A percentile compares a stretch with the other conserved stretches of the same genome.
These are phyloP conservation scores for Homalodisca vitripennis DNA, from an alignment of 1,140 invertebrate genomes.

Conservation along the genomic window DNA sequence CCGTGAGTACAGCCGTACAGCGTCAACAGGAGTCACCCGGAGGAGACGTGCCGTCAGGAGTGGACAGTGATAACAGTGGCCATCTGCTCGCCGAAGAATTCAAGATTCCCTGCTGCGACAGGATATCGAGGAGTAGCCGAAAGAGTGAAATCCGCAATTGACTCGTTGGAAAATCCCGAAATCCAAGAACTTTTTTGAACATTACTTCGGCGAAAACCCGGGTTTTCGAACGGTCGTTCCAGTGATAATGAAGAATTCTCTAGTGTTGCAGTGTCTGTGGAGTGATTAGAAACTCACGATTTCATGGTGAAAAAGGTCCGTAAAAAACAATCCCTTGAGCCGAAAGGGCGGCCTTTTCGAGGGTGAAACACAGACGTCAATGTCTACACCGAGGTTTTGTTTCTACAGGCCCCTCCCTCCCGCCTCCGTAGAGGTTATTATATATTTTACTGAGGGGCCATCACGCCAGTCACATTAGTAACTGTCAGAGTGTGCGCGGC, in stretches of 20 bases:
- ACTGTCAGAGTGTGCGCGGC: too few relatives aligned
- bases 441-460: too few relatives aligned
- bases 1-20: background rate
- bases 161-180: too few relatives aligned
- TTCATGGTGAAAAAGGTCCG: background rate
- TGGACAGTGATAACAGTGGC: background rate
- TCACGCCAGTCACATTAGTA: too few relatives aligned
- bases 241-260: background rate
- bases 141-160: background rate
- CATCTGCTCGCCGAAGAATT: too few relatives aligned
- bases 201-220: too few relatives aligned
- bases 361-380: background rate
- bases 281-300: background rate
- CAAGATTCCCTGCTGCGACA: background rate
- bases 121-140: background rate
- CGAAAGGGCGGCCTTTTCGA: background rate
- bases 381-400: background rate
- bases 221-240: too few relatives aligned
- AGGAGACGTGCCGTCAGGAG: background rate
- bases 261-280: background rate
- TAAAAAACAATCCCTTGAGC: too few relatives aligned
- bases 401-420: too few relatives aligned
- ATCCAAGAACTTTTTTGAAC: too few relatives aligned
- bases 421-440: too few relatives aligned
- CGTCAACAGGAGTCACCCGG: background rate